Evolutionary conservation across 2,797 vertebrate species (phyloP).

Genomic region (Pygocentrus nattereri): DNA sequence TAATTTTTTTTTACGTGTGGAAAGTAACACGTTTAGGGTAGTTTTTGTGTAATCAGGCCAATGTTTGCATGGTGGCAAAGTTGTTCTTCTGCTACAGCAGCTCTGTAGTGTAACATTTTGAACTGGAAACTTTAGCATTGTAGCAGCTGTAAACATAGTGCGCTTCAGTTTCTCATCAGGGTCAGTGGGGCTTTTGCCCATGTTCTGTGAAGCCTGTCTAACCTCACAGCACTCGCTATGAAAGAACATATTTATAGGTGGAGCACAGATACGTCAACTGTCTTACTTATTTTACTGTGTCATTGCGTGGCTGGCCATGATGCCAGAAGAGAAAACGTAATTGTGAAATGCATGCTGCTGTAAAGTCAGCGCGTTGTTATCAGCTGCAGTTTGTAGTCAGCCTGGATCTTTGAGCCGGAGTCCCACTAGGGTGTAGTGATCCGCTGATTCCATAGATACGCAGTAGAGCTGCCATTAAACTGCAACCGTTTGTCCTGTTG

Average conservation of each 20-base stretch:
- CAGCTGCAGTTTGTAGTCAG: not conserved
- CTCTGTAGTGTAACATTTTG: not conserved
- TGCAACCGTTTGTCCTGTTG: constrained; percentile 1
- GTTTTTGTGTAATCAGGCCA: not conserved
- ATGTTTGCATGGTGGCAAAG: too few species aligned
- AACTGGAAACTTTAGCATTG: not conserved
- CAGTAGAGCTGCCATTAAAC: not conserved
- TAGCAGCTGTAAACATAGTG: not conserved
- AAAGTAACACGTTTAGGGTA: too few species aligned
- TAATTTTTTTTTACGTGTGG: too few species aligned
- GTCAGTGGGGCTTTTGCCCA: not conserved
- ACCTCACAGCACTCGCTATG: not conserved
- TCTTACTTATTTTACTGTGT: constrained; percentile 47
- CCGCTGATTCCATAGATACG: not conserved
- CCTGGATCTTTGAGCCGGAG: constrained; percentile 20
- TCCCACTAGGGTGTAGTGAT: not conserved
- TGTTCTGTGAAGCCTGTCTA: not conserved
- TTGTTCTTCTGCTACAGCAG: not conserved
- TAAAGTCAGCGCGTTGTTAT: not conserved
- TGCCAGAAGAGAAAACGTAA: constrained; percentile 50
- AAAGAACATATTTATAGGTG: not conserved
- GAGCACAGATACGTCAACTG: not conserved
- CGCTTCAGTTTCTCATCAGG: not conserved
- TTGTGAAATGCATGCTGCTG: constrained; percentile 3
- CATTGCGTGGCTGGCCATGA: constrained; percentile 72